Evolutionary conservation across 1,140 invertebrate genomes (phyloP), one percentile per base, ranked within the genome.

Genomic region (Hylaeus anthracinus): DNA sequence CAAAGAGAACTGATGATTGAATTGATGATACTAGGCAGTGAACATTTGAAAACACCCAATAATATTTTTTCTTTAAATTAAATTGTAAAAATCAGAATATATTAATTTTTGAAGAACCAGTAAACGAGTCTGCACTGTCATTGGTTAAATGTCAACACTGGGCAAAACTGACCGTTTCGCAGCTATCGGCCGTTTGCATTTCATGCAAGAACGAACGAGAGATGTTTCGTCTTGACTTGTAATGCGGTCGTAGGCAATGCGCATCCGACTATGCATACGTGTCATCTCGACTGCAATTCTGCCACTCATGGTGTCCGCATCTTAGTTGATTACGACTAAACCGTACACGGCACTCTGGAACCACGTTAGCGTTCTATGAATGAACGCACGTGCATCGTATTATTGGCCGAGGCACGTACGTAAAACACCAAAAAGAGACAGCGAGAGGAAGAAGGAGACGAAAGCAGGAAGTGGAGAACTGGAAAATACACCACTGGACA

Each of bases 351-450:
- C 56, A 43, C 64, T 45, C 26, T 53, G 48, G 61, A 75, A 74
- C 55, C 64, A 60, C 48, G 64, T 69, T 60, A 75, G 51, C 72
- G 79, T 80, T 80, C 72, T 63, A 75, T 75, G 79, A 80, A 80
- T 80, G 79, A 69, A 80, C 56, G 72, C 48, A 74, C 79, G 79
- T 67, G 72, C 72, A 80, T 69, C 56, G 63, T 69, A 75, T 80
- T 66, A 60, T 75, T 39, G 72, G 37, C 51, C 53, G 55, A 53
- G 39, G 37, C 72, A 75, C 72, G 79, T 80, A 75, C 55, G 43
- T 63, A 12, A 69, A 67, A 80, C 45, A 43, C 10, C 56, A 14
- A 67, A 69, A 67, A 61, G 71, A 45, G 70, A 79, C 8, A 15
- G 37, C n/a, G 5, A 9, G 5, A 64, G 14, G 5, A 55, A 51